Evolutionary conservation across 1,140 invertebrate species (phyloP), one percentile per base, ranked within the genome.

Genomic region (Anadara kagoshimensis): DNA sequence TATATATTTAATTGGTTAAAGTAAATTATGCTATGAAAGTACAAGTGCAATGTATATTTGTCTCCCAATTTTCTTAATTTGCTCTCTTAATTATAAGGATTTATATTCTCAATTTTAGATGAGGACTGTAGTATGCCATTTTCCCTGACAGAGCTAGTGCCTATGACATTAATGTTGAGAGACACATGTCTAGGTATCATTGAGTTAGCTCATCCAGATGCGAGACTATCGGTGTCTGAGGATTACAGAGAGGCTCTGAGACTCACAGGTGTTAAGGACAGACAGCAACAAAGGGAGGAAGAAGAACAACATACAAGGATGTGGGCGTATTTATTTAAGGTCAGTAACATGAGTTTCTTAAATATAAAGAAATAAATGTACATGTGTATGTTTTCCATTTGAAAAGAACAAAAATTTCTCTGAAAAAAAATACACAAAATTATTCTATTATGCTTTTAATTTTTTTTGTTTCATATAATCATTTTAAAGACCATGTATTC

Each of bases 181-280:
- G 94, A 96, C 76, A 93, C 96, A 0, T 96, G 95, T 78, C 90
- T 97, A 16, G 96, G 95, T 14, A 90, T 98, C 0, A 94, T 98
- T 1, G 95, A 98, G 82, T 89, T 97, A 26, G 96, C 96, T 0
- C 97, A 95, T 89, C 96, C 96, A 0, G 95, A 97, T 84, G 92
- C 93, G 0, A 90, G 93, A 76, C 92, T 92, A 0, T 68, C 85
- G 26, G 74, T 89, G n/a, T 85, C 84, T 36, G 83, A 88, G 47
- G 88, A 90, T 49, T 90, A 89, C 65, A 77, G 75, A 41, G 69
- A 83, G 61, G 86, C 87, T 18, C 75, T 90, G 41, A 63, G 78
- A 36, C 78, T 73, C 43, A 81, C 78, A 5, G 81, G 81, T n/a
- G 73, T 81, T 22, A 77, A 69, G 22, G 73, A 73, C 18, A 69